phyloP scores from a whole-genome alignment of 1,140 invertebrate species.

The Chrysoperla carnea region DNA sequence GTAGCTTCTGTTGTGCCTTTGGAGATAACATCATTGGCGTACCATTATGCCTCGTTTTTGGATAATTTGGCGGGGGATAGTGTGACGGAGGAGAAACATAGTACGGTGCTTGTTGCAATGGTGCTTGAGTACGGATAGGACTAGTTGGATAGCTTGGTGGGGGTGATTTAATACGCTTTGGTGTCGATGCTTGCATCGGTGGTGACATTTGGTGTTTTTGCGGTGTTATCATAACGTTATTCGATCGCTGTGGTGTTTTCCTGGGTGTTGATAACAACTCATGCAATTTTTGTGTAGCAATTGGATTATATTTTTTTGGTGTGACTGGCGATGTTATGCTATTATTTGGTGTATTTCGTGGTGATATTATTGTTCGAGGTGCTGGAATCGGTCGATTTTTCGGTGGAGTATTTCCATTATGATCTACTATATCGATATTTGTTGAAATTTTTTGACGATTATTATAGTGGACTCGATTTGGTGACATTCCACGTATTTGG shows the following conservation, averaged over 20 bases:
- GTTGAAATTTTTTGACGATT: background rate
- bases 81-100: conserved; percentile 4
- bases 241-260: conserved; percentile 29
- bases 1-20: conserved; percentile 33
- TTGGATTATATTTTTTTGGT: conserved; percentile 31
- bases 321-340: conserved; percentile 16
- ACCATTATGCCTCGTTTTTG: background rate
- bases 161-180: conserved; percentile 7
- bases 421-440: background rate
- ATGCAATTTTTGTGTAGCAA: conserved; percentile 54
- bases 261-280: conserved; percentile 47
- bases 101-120: conserved; percentile 3
- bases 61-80: conserved; percentile 3
- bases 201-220: conserved; percentile 24
- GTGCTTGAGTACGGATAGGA: conserved; percentile 9
- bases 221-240: conserved; percentile 24
- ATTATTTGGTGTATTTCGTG: background rate
- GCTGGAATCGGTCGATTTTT: background rate
- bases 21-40: conserved; percentile 20
- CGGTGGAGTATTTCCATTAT: background rate
- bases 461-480: background rate
- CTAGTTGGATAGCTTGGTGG: conserved; percentile 8
- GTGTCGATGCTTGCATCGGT: conserved; percentile 18
- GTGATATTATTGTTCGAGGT: background rate
- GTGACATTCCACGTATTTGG: background rate